phyloP scores from a whole-genome alignment of 1,140 invertebrate genomes.

The Steinernema feltiae region DNA sequence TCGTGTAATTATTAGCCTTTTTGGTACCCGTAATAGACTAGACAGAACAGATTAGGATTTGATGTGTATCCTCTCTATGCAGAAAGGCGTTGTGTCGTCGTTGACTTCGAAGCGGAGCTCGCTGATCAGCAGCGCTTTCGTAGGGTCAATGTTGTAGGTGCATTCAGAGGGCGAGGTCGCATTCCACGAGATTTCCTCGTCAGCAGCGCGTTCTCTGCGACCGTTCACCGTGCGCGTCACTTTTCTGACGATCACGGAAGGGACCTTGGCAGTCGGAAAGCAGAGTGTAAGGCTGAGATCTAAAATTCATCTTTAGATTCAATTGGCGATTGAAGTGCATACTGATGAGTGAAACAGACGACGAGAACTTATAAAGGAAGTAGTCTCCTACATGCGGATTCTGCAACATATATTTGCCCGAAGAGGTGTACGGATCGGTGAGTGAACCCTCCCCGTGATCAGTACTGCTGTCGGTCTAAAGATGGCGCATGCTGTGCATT shows the following conservation, averaged over 20 bases:
- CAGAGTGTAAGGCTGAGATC: background rate
- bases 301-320: background rate
- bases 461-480: background rate
- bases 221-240: background rate
- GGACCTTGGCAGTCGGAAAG: background rate
- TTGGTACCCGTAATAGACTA: no score
- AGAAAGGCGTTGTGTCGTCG: background rate
- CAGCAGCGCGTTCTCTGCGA: background rate
- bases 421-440: constrained; percentile 2
- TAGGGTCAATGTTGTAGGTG: background rate
- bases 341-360: background rate
- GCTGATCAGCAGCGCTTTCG: background rate
- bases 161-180: background rate
- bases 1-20: no score
- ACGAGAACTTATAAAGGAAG: constrained; percentile 6
- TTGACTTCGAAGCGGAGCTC: background rate
- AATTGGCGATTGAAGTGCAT: background rate
- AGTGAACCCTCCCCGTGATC: background rate
- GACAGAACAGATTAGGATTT: no score
- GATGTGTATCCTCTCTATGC: background rate
- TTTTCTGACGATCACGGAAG: no score
- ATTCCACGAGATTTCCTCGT: background rate
- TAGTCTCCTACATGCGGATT: constrained; percentile 17
- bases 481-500: background rate
- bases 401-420: background rate